Conservation (phyloP, 2,113 vertebrate species). For the Sula dactylatra region DNA sequence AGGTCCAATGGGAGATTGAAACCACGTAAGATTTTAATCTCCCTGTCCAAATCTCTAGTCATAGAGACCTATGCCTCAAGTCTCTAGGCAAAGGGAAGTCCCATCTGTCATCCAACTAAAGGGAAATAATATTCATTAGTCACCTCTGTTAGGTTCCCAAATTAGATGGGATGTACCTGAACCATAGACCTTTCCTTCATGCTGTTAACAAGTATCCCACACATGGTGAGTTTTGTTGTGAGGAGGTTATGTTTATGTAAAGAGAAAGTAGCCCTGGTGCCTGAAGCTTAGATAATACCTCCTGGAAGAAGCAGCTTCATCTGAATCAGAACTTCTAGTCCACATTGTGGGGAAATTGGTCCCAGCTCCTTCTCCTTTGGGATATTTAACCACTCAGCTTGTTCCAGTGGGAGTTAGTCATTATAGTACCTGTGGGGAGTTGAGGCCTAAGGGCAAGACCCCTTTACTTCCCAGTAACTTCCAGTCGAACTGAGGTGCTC, state of each 20-base stretch:
- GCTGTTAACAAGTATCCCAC: background rate
- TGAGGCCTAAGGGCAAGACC: background rate
- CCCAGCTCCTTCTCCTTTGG: background rate
- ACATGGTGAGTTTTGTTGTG: background rate
- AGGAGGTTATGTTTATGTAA: background rate
- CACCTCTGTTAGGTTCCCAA: background rate
- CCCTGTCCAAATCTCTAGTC: background rate
- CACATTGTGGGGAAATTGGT: background rate
- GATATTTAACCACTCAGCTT: background rate
- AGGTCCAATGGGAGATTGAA: background rate
- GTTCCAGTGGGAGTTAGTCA: background rate
- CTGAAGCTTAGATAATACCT: background rate
- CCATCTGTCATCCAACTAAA: background rate
- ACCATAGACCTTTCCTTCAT: background rate
- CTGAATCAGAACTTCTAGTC: background rate
- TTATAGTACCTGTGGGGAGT: background rate
- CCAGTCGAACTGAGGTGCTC: background rate
- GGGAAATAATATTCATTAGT: background rate
- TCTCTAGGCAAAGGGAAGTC: background rate
- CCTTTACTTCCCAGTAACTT: background rate
- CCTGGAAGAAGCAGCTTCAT: background rate
- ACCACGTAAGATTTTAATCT: background rate
- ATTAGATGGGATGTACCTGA: background rate
- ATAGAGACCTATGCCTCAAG: too few relatives aligned
- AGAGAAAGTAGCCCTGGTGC: background rate